These are phyloP conservation scores for Hymenochirus boettgeri DNA, from an alignment of 2,113 vertebrate species.

Conservation along the genomic window DNA sequence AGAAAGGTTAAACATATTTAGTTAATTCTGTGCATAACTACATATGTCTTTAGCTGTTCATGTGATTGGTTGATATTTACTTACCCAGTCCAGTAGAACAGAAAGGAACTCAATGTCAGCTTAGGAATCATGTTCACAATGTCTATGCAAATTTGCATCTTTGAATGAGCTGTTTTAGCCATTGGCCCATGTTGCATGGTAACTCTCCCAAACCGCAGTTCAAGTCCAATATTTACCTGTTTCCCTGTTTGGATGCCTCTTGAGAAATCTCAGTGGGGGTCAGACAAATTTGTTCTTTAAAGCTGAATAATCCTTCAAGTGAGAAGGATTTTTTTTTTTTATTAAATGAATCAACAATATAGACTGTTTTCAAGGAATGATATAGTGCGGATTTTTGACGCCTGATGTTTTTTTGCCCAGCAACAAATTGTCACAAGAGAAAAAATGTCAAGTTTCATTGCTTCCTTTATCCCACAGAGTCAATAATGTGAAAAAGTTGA, in stretches of 20 bases:
- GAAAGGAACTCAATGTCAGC: no score
- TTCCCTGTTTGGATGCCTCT: conserved; percentile 31
- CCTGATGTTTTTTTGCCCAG: conserved; percentile 27
- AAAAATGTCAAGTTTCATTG: conserved; percentile 28
- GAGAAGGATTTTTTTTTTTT: conserved; percentile 25
- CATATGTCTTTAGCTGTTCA: no score
- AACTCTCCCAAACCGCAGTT: conserved; percentile 16
- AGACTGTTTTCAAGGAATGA: conserved; percentile 25
- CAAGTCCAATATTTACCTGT: conserved; percentile 21
- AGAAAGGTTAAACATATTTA: no score
- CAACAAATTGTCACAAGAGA: conserved; percentile 19
- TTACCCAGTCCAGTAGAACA: no score
- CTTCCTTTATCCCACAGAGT: conserved; percentile 30
- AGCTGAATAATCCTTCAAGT: conserved; percentile 27
- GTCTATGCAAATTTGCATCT: conserved; percentile 15
- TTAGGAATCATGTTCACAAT: neutral
- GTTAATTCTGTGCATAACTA: no score
- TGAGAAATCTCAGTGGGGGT: conserved; percentile 24
- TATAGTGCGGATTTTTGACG: conserved; percentile 23
- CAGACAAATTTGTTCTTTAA: conserved; percentile 38
- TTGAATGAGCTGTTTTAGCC: conserved; percentile 22
- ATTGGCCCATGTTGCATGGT: conserved; percentile 14
- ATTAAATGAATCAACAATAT: conserved; percentile 33
- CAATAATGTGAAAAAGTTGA: conserved; percentile 27
- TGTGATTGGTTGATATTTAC: no score